phyloP scores from a whole-genome alignment of 2,797 vertebrate species.

The Synaphobranchus kaupii region DNA sequence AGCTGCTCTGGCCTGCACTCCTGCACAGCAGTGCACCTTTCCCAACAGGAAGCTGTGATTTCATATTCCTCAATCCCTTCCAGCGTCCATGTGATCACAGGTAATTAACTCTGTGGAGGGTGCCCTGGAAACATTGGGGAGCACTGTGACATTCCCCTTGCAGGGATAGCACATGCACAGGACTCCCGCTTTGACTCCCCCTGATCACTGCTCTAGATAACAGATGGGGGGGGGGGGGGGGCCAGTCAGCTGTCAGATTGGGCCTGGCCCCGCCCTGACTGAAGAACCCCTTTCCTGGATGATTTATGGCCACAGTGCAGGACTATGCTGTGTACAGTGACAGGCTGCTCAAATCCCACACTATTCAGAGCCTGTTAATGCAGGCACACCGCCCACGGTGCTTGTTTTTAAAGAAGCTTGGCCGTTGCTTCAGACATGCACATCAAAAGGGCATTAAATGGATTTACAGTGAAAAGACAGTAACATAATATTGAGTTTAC shows the following conservation, averaged over 20 bases:
- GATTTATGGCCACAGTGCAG: conserved; percentile 41
- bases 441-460: conserved; percentile 15
- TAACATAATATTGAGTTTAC: background rate
- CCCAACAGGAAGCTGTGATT: conserved; percentile 38
- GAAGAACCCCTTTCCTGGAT: conserved; percentile 23
- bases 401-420: conserved; percentile 35
- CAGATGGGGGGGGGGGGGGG: background rate
- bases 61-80: conserved; percentile 34
- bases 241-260: background rate
- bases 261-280: background rate
- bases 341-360: conserved; percentile 38
- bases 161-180: background rate
- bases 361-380: conserved; percentile 44
- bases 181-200: background rate
- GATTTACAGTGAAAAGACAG: conserved; percentile 25
- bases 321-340: conserved; percentile 45
- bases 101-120: conserved; percentile 50
- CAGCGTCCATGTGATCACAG: conserved; percentile 31
- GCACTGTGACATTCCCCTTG: background rate
- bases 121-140: conserved; percentile 27
- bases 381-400: conserved; percentile 25
- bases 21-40: background rate
- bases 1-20: background rate
- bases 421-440: conserved; percentile 2
- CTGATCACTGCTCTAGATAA: conserved; percentile 1